Evolutionary conservation across 2,113 vertebrate genomes (phyloP).

Genomic region (Alosa alosa): DNA sequence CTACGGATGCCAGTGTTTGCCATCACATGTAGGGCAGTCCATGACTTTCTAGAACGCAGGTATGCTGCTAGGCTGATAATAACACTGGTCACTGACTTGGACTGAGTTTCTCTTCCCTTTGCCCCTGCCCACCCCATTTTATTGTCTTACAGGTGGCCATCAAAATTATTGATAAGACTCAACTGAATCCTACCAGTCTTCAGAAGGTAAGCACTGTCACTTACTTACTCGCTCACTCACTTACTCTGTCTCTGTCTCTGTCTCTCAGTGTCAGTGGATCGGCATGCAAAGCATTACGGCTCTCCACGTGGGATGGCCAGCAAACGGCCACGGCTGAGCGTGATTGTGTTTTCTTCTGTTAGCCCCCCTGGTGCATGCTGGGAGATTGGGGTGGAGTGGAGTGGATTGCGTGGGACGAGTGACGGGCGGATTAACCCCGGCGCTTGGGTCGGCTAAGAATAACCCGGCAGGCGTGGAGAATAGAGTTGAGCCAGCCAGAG

Average conservation of each 20-base stretch:
- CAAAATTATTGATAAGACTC: slow-evolving; percentile 7
- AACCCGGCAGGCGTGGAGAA: slow-evolving; percentile 27
- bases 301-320: background rate
- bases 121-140: background rate
- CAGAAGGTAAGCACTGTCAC: background rate
- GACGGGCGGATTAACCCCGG: slow-evolving; percentile 18
- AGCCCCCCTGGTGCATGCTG: background rate
- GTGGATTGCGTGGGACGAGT: background rate
- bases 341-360: background rate
- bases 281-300: background rate
- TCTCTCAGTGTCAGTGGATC: background rate
- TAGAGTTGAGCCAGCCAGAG: slow-evolving; percentile 16
- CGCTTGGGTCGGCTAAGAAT: slow-evolving; percentile 43
- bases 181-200: slow-evolving; percentile 15
- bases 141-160: background rate
- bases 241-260: background rate
- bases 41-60: background rate
- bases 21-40: background rate
- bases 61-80: background rate
- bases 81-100: background rate
- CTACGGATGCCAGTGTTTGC: background rate
- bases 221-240: background rate
- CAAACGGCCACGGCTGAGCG: background rate
- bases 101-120: background rate
- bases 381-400: background rate